Percentiles rank a stretch among this genome's conserved stretches.
These are phyloP conservation scores for Stichodactyla mertensii DNA, from an alignment of 64 coral and sea anemone genomes.

Conservation along the genomic window DNA sequence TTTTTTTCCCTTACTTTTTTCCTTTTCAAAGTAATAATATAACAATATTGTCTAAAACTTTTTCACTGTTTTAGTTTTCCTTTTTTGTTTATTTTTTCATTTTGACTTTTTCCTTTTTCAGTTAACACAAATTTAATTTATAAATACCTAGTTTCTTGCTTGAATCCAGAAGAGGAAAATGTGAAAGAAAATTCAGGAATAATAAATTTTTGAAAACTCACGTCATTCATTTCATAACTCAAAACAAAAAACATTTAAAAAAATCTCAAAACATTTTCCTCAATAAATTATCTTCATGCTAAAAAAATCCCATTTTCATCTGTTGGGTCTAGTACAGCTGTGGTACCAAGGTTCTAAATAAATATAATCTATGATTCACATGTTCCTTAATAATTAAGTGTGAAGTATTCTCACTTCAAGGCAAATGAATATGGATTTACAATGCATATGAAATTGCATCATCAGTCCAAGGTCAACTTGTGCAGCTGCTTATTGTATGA, in stretches of 20 bases:
- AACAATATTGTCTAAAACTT: not conserved
- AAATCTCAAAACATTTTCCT: not conserved
- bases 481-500: constrained; percentile 8
- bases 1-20: not conserved
- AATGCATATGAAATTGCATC: not conserved
- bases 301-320: too few species aligned
- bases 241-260: not conserved
- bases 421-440: not conserved
- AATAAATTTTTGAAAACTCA: not conserved
- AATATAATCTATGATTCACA: not conserved
- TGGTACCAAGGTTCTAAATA: not conserved
- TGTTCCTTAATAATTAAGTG: not conserved
- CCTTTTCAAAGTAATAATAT: not conserved
- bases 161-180: not conserved
- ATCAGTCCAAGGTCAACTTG: constrained; percentile 7
- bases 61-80: not conserved
- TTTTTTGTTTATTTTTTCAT: not conserved
- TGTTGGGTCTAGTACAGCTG: too few species aligned
- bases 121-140: not conserved
- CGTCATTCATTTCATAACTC: not conserved
- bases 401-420: not conserved
- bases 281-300: not conserved
- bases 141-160: not conserved
- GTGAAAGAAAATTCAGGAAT: not conserved
- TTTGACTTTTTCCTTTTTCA: not conserved